These are phyloP conservation scores for Psammodynastes pulverulentus DNA, from an alignment of 2,113 vertebrate genomes.

Conservation along the genomic window DNA sequence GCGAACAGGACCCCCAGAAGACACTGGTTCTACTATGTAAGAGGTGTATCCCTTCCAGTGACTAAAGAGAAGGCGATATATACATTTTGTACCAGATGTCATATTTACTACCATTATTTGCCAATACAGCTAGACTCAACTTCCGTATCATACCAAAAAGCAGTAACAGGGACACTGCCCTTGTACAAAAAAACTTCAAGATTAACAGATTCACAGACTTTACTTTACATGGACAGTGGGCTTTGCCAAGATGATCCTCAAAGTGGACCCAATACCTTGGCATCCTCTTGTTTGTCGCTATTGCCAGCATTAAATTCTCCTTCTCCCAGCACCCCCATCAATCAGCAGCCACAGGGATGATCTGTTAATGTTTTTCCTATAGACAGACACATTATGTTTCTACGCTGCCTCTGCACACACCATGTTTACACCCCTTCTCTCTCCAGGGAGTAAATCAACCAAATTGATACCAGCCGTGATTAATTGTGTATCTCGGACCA, in stretches of 20 bases:
- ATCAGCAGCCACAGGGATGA: slow-evolving; percentile 70
- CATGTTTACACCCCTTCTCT: slow-evolving; percentile 75
- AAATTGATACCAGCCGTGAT: slow-evolving; percentile 79
- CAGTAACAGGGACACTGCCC: not conserved
- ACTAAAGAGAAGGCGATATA: not conserved
- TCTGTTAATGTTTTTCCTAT: slow-evolving; percentile 82
- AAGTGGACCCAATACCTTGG: slow-evolving; percentile 52
- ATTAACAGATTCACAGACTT: not conserved
- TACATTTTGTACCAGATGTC: not conserved
- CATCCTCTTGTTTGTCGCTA: slow-evolving; percentile 60
- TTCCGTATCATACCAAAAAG: not conserved
- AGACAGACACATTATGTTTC: slow-evolving; percentile 78
- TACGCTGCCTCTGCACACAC: slow-evolving; percentile 69
- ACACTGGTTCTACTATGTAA: not conserved
- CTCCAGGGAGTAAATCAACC: slow-evolving; percentile 77
- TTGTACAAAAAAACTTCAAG: not conserved
- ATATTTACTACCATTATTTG: not conserved
- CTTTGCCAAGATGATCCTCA: slow-evolving; percentile 17
- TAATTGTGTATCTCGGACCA: slow-evolving; percentile 76
- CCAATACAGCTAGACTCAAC: not conserved
- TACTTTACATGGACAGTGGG: not conserved
- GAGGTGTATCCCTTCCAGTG: not conserved
- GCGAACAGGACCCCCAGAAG: not conserved
- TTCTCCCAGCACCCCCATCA: slow-evolving; percentile 64
- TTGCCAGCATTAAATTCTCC: slow-evolving; percentile 64